Evolutionary conservation across 1,140 invertebrate species (phyloP).

Genomic region (Pteromalus puparum): DNA sequence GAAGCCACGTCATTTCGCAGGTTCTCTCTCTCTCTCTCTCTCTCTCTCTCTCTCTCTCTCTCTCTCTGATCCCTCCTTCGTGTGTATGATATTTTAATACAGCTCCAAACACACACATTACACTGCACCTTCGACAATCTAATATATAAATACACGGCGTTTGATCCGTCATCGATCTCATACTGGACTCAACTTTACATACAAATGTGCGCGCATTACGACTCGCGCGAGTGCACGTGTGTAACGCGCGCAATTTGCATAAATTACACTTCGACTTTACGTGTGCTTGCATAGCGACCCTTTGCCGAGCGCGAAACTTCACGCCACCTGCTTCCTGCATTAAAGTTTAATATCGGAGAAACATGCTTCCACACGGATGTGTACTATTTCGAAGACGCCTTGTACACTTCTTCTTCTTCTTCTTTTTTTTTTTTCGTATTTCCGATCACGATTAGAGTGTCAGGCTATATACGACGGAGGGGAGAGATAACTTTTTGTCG

Average conservation of each 20-base stretch:
- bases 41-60: too few species aligned
- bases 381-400: neutral
- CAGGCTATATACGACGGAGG: too few species aligned
- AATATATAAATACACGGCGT: neutral
- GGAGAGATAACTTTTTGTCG: too few species aligned
- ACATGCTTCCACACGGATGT: neutral
- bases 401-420: neutral
- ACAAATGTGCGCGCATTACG: neutral
- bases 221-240: neutral
- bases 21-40: too few species aligned
- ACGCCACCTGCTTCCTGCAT: slow-evolving; percentile 11
- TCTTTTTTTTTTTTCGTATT: neutral
- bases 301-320: neutral
- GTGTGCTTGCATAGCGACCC: neutral
- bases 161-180: neutral
- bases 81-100: neutral
- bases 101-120: too few species aligned
- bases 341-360: neutral
- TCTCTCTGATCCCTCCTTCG: neutral
- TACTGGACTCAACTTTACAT: neutral
- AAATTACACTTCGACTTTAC: slow-evolving; percentile 9
- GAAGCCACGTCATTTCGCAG: neutral
- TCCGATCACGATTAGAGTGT: neutral
- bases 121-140: neutral
- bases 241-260: slow-evolving; percentile 8